Conservation (phyloP, 2,888 invertebrate genomes). For the Philhelius pedissequus region DNA sequence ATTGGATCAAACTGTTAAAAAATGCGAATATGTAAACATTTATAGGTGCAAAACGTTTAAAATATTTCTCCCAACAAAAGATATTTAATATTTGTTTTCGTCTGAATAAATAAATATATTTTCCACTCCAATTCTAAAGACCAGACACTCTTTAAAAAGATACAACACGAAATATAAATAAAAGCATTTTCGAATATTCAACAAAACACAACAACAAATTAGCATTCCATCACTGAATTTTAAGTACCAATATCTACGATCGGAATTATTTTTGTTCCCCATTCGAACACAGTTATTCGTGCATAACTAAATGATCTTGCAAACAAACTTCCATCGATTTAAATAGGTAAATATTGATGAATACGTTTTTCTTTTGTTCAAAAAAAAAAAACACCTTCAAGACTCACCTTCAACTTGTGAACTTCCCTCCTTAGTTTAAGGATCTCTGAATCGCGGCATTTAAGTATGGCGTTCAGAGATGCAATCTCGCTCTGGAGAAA, state of each 20-base stretch:
- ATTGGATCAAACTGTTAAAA: too few relatives aligned
- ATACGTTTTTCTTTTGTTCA: neutral
- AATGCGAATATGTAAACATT: too few relatives aligned
- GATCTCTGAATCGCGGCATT: conserved; percentile 81
- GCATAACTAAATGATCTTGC: conserved; percentile 38
- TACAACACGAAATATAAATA: neutral
- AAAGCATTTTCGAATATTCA: neutral
- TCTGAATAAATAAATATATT: neutral
- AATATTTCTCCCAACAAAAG: neutral
- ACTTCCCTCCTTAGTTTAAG: conserved; percentile 84
- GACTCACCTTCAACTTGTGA: conserved; percentile 84
- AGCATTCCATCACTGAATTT: conserved; percentile 1
- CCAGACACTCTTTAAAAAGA: neutral
- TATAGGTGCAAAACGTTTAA: neutral
- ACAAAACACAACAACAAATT: conserved; percentile 18
- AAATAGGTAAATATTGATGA: neutral
- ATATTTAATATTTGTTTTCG: neutral
- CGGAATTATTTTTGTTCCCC: conserved; percentile 1
- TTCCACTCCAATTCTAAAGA: neutral
- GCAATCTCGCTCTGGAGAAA: conserved; percentile 81
- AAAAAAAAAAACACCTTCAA: neutral
- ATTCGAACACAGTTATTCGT: conserved; percentile 4
- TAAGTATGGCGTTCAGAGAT: conserved; percentile 81
- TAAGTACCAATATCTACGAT: conserved; percentile 28
- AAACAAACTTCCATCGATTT: conserved; percentile 20